A percentile compares a stretch with the other conserved stretches of the same genome.
These are phyloP conservation scores for Actinostola sp. DNA, from an alignment of 92 coral and sea anemone genomes.

Conservation along the genomic window DNA sequence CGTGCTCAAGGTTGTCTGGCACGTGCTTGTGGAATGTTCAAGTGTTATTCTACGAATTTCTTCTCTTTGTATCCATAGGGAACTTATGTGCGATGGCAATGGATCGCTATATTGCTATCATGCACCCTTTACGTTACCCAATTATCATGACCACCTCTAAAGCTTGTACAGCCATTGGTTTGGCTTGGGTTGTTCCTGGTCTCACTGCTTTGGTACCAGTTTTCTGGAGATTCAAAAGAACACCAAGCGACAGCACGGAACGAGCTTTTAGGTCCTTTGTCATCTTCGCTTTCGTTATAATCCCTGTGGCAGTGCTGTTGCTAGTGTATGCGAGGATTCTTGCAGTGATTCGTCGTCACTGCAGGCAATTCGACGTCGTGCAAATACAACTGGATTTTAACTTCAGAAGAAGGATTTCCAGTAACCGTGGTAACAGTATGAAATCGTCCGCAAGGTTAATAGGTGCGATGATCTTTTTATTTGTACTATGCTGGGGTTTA, in stretches of 20 bases:
- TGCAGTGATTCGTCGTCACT: slow-evolving; percentile 17
- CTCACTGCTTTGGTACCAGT: slow-evolving; percentile 27
- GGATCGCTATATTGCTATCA: slow-evolving; percentile 62
- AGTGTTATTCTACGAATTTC: slow-evolving; percentile 49
- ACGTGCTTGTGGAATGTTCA: slow-evolving; percentile 41
- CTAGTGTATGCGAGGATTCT: slow-evolving; percentile 14
- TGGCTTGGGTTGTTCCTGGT: slow-evolving; percentile 44
- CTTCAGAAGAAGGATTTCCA: background rate
- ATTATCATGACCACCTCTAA: slow-evolving; percentile 23
- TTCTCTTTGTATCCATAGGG: slow-evolving; percentile 64
- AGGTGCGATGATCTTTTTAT: slow-evolving; percentile 40
- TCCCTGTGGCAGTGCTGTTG: slow-evolving; percentile 4
- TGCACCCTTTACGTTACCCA: slow-evolving; percentile 50
- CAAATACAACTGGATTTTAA: slow-evolving; percentile 9
- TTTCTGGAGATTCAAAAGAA: slow-evolving; percentile 29
- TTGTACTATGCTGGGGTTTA: slow-evolving; percentile 44
- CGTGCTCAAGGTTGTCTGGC: slow-evolving; percentile 34
- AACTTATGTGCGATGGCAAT: slow-evolving; percentile 60
- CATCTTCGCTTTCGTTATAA: slow-evolving; percentile 14
- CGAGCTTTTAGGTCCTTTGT: slow-evolving; percentile 7
- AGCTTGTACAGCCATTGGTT: slow-evolving; percentile 23
- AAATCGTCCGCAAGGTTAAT: slow-evolving; percentile 33
- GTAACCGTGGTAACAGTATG: slow-evolving; percentile 1
- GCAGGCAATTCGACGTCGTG: background rate
- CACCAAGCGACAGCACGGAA: background rate